phyloP scores from a whole-genome alignment of 2,797 vertebrate genomes.

The Molothrus aeneus region DNA sequence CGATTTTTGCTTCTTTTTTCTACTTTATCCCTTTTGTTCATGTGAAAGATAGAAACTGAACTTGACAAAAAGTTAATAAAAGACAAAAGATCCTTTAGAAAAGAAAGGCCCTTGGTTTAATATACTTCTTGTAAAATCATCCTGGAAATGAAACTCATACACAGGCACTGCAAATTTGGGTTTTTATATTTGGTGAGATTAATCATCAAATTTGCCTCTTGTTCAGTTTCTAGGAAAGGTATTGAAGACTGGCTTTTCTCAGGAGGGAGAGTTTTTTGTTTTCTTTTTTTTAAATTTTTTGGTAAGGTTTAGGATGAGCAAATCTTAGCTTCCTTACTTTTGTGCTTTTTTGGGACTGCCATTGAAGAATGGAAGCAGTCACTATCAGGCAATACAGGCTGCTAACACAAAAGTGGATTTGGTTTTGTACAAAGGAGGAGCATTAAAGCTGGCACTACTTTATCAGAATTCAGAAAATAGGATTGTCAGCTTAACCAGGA shows the following conservation, averaged over 20 bases:
- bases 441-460: not conserved
- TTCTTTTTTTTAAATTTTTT: not conserved
- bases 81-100: not conserved
- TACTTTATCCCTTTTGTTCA: not conserved
- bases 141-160: not conserved
- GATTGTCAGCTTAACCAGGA: not conserved
- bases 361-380: not conserved
- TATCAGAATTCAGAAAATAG: not conserved
- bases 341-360: not conserved
- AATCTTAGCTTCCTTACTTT: not conserved
- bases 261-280: fast-evolving
- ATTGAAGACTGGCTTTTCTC: not conserved
- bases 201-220: not conserved
- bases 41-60: not conserved
- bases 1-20: not conserved
- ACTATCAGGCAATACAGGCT: not conserved
- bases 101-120: not conserved
- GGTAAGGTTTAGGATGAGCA: not conserved
- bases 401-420: not conserved
- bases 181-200: not conserved
- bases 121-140: not conserved
- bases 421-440: not conserved
- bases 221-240: not conserved
- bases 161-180: not conserved
- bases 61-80: not conserved